Percentiles rank a stretch among this genome's conserved stretches.
Conservation (phyloP, 2,113 vertebrate species). For the Scopus umbretta region DNA sequence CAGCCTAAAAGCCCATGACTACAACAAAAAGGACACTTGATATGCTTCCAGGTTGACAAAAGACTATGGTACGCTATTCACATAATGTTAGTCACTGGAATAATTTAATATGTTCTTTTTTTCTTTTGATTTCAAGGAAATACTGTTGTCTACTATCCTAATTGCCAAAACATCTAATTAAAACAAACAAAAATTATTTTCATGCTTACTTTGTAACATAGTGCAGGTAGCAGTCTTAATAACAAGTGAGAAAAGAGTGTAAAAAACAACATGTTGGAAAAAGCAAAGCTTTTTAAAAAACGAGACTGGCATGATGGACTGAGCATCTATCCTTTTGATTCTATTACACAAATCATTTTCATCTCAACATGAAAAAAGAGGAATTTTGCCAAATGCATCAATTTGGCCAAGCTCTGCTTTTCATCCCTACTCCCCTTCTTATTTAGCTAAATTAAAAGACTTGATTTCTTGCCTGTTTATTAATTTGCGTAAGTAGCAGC, state of each 20-base stretch:
- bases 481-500: slow-evolving; percentile 4
- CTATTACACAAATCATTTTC: not conserved
- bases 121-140: not conserved
- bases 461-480: not conserved
- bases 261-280: not conserved
- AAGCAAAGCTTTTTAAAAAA: not conserved
- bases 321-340: not conserved
- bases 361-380: not conserved
- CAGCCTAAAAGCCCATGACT: not conserved
- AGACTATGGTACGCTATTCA: not conserved
- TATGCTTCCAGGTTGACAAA: not conserved
- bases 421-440: not conserved
- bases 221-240: not conserved
- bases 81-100: not conserved
- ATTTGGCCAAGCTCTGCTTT: not conserved
- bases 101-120: not conserved
- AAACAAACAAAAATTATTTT: not conserved
- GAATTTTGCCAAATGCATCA: not conserved
- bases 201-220: not conserved
- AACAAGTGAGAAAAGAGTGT: not conserved
- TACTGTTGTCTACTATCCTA: not conserved
- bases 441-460: not conserved
- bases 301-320: not conserved
- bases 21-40: not conserved
- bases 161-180: not conserved